Base-by-base conservation (phyloP, 2,113 vertebrate species). In the Ciconia stormi region DNA sequence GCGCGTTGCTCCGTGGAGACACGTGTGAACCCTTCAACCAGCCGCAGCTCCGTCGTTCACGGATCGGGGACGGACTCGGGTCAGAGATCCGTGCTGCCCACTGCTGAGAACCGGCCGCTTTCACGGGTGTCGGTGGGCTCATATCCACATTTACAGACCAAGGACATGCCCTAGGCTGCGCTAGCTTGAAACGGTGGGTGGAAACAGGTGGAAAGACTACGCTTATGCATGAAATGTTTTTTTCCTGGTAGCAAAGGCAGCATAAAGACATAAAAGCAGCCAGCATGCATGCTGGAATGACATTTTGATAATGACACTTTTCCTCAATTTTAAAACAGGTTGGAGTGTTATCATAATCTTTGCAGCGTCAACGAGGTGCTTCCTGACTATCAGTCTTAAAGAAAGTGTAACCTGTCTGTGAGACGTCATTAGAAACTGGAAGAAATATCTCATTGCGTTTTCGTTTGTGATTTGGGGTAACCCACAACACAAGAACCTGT, bases 31-130 rank as follows among this genome's bases (percentile, higher is more conserved):
- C 44, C 30, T 42, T 56, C 7, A 20, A 13, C 10, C 59, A 6
- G 26, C 10, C 6, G 2, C 21, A 44, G 17, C 32, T 21, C 56
- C 42, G 1, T 22, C 21, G 2, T 1, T 25, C 25, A 0, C 5
- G 83, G 59, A 2, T 2, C 7, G 1, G 27, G 46, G 18, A 4
- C 5, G 49, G 30, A 6, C 27, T 5, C 16, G 1, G 38, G 47
- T 3, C 27, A 10, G 34, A 17, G 63, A 19, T 7, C 25, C 1
- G 7, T 13, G 36, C 40, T 10, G 16, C 58, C 26, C 32, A 2
- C 58, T 32, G 58, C 38, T 38, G 38, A 38, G 38, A 38, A 38
- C 38, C 38, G 38, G 38, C 38, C 38, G 38, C 38, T 38, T 38
- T 38, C 38, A 38, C 38, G 38, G 38, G 19, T 13, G 26, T 5